Conservation (phyloP, 2,797 vertebrate genomes). For the Danio aesculapii region DNA sequence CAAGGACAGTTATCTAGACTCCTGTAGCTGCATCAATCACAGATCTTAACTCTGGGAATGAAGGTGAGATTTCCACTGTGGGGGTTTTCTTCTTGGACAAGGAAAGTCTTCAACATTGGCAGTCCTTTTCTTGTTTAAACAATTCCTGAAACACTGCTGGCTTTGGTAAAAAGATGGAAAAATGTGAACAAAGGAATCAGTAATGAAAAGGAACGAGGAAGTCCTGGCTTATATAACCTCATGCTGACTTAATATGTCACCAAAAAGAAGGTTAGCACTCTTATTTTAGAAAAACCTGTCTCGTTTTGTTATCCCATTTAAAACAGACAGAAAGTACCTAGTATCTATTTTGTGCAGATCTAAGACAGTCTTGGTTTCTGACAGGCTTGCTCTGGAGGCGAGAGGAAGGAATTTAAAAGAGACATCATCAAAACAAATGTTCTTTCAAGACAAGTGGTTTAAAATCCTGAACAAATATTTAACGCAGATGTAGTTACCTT, state of each 20-base stretch:
- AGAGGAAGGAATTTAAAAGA: background rate
- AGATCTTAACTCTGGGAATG: constrained; percentile 24
- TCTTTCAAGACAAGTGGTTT: background rate
- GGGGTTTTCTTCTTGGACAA: constrained; percentile 11
- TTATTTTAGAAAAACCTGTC: constrained; percentile 6
- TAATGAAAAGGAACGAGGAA: constrained; percentile 21
- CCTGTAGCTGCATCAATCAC: constrained; percentile 37
- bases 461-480: background rate
- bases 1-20: constrained; percentile 42
- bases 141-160: background rate
- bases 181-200: constrained; percentile 13
- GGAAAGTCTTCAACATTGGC: constrained; percentile 4
- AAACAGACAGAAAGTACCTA: background rate
- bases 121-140: constrained; percentile 22
- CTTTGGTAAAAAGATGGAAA: constrained; percentile 7
- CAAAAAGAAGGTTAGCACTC: constrained; percentile 17
- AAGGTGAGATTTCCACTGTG: constrained; percentile 34
- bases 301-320: constrained; percentile 1
- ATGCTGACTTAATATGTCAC: constrained; percentile 7
- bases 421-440: background rate
- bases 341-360: constrained; percentile 16
- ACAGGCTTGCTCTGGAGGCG: constrained; percentile 5
- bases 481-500: too few relatives aligned
- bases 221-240: background rate
- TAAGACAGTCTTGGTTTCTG: constrained; percentile 10